phyloP scores from a whole-genome alignment of 2,888 invertebrate genomes.

The Lycaena phlaeas region DNA sequence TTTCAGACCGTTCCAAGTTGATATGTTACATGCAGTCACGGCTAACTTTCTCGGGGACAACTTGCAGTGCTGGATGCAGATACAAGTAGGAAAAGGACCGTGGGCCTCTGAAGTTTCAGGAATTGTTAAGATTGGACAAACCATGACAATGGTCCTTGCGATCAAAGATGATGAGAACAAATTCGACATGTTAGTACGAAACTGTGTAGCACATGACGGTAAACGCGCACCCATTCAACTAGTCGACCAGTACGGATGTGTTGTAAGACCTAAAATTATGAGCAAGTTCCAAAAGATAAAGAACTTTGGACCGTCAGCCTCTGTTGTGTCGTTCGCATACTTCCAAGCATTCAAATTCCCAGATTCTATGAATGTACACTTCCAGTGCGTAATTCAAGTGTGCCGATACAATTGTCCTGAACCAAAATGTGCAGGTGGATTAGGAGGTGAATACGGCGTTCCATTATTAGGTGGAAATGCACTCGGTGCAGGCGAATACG shows the following conservation, averaged over 20 bases:
- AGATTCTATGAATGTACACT: conserved; percentile 97
- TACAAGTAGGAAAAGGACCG: conserved; percentile 95
- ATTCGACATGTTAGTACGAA: conserved; percentile 95
- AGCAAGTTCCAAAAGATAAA: conserved; percentile 96
- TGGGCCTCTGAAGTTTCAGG: conserved; percentile 98
- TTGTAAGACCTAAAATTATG: conserved; percentile 95
- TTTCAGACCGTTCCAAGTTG: conserved; percentile 95
- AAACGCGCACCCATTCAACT: conserved; percentile 94
- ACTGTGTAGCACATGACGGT: conserved; percentile 95
- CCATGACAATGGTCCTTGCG: conserved; percentile 97
- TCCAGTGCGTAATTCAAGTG: conserved; percentile 96
- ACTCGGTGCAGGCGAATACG: conserved; percentile 76
- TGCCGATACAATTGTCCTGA: conserved; percentile 95
- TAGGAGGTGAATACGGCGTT: conserved; percentile 78
- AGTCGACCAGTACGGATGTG: conserved; percentile 94
- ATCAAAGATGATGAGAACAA: conserved; percentile 97
- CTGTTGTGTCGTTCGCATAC: conserved; percentile 94
- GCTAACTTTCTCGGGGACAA: conserved; percentile 97
- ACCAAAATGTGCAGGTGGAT: conserved; percentile 84
- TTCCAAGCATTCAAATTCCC: conserved; percentile 98
- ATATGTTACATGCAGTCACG: conserved; percentile 95
- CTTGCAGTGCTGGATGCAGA: conserved; percentile 98
- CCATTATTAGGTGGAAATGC: conserved; percentile 76
- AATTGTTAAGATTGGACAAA: conserved; percentile 95
- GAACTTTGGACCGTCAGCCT: conserved; percentile 95